Evolutionary conservation across 2,888 invertebrate species (phyloP).

Genomic region (Trichogramma dendrolimi): DNA sequence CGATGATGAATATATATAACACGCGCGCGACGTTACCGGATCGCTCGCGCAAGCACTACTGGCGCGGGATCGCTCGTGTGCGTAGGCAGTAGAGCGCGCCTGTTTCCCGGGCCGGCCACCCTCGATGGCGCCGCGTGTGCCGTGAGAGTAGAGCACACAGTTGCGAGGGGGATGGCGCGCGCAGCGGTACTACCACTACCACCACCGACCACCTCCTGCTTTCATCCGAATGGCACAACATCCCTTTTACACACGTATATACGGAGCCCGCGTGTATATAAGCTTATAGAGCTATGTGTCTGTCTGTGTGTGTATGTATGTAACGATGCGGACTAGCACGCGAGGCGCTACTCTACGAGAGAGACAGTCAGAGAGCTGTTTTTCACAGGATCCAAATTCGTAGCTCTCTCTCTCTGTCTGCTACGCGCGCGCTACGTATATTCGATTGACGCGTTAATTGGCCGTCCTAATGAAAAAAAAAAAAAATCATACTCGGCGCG

Average conservation of each 20-base stretch:
- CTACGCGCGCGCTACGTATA: too few relatives aligned
- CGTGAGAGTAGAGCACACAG: neutral
- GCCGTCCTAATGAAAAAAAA: too few relatives aligned
- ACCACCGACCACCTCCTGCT: too few relatives aligned
- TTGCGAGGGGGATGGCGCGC: neutral
- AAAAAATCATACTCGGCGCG: too few relatives aligned
- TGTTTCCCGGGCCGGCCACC: conserved; percentile 42
- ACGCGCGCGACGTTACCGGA: conserved; percentile 13
- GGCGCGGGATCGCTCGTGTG: conserved; percentile 38
- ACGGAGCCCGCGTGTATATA: neutral
- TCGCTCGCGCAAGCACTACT: conserved; percentile 45
- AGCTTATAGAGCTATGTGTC: neutral
- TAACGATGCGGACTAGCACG: too few relatives aligned
- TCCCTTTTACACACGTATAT: neutral
- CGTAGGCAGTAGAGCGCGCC: conserved; percentile 38
- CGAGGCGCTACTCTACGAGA: too few relatives aligned
- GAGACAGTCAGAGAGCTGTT: too few relatives aligned
- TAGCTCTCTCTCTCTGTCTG: too few relatives aligned
- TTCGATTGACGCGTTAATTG: too few relatives aligned
- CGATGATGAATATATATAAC: neutral
- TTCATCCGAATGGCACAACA: too few relatives aligned
- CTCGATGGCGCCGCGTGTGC: conserved; percentile 25
- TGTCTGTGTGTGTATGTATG: too few relatives aligned
- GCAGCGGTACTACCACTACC: neutral
- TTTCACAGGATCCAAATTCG: too few relatives aligned